A percentile compares a stretch with the other conserved stretches of the same genome.
Evolutionary conservation across 2,113 vertebrate genomes (phyloP).

Genomic region (cat (Felis catus)): DNA sequence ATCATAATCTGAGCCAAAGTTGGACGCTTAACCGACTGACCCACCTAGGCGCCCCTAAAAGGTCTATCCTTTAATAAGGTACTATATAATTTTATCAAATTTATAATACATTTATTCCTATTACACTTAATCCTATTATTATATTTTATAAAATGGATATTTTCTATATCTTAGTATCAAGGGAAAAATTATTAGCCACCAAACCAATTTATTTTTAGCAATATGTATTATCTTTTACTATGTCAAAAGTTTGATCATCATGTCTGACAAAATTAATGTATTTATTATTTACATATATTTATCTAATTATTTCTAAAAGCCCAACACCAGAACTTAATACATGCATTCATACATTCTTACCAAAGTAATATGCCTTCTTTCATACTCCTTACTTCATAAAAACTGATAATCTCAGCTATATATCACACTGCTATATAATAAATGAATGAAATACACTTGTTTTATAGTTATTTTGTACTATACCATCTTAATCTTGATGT

Average conservation of each 20-base stretch:
- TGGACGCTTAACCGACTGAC: too few species aligned
- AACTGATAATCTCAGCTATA: background rate
- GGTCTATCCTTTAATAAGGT: background rate
- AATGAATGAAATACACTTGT: background rate
- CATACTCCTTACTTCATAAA: background rate
- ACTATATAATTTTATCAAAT: background rate
- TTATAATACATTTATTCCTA: background rate
- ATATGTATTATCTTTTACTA: background rate
- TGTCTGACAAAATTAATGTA: slow-evolving; percentile 12
- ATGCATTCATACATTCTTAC: background rate
- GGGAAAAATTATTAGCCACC: background rate
- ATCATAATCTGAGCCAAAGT: too few species aligned
- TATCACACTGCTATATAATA: background rate
- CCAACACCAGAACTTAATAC: background rate
- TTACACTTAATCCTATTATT: background rate
- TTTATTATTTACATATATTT: background rate
- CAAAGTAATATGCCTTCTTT: background rate
- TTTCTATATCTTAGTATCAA: background rate
- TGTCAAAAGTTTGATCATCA: background rate
- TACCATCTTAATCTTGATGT: background rate
- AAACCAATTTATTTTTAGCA: background rate
- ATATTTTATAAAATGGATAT: background rate
- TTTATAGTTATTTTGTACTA: background rate
- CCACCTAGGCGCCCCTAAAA: background rate
- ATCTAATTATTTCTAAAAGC: background rate